phyloP scores from a whole-genome alignment of 1,140 invertebrate genomes.

The Stegodyphus dumicola region DNA sequence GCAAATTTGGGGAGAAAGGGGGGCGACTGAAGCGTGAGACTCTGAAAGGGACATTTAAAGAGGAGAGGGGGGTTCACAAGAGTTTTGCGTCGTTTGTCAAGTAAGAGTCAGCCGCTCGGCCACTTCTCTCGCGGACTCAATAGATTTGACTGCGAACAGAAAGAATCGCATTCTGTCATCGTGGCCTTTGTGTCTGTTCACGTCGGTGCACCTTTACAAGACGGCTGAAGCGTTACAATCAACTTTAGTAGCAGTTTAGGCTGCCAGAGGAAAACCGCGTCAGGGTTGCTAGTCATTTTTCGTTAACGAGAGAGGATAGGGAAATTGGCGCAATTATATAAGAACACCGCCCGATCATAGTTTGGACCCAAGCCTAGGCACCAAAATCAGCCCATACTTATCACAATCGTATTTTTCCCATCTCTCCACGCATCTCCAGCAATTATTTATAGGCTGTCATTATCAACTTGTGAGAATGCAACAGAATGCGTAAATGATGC shows the following conservation, averaged over 20 bases:
- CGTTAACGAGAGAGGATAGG: too few relatives aligned
- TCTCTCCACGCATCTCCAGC: too few relatives aligned
- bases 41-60: neutral
- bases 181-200: constrained; percentile 18
- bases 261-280: neutral
- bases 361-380: too few relatives aligned
- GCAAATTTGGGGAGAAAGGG: constrained; percentile 26
- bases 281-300: neutral
- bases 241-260: constrained; percentile 43
- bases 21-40: constrained; percentile 14
- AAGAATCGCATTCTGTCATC: constrained; percentile 43
- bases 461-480: too few relatives aligned
- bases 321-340: too few relatives aligned
- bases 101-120: constrained; percentile 2
- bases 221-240: constrained; percentile 35
- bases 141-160: constrained; percentile 28
- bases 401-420: too few relatives aligned
- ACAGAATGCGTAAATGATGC: too few relatives aligned
- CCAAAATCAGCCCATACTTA: too few relatives aligned
- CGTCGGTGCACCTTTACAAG: constrained; percentile 36
- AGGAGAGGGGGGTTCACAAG: neutral
- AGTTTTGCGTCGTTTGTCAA: constrained; percentile 35
- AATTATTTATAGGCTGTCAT: too few relatives aligned
- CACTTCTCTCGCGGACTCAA: constrained; percentile 36
- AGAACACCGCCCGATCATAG: too few relatives aligned